Evolutionary conservation across 2,888 invertebrate genomes (phyloP).

Genomic region (Trissonchulus sp.): DNA sequence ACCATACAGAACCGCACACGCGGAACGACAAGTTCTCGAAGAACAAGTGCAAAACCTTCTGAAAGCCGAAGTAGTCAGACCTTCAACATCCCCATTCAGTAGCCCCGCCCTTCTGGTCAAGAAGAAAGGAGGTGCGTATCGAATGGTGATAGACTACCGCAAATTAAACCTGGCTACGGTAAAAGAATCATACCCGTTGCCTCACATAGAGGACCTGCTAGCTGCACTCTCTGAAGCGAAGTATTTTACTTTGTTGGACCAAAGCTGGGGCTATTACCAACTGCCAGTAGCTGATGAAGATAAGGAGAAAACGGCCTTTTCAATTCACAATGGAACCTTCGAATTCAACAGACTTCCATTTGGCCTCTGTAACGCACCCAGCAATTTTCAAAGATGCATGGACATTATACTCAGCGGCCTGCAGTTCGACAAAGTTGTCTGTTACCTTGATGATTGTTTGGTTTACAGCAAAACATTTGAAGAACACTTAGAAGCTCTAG

Average conservation of each 20-base stretch:
- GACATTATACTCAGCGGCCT: not conserved
- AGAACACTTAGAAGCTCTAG: not conserved
- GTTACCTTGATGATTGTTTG: not conserved
- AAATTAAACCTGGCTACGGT: not conserved
- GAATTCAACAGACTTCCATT: not conserved
- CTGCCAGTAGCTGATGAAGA: not conserved
- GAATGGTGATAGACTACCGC: not conserved
- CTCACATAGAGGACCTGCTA: not conserved
- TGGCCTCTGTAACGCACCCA: not conserved
- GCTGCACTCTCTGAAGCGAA: not conserved
- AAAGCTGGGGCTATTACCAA: not conserved
- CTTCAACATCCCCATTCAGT: not conserved
- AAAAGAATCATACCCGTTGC: not conserved
- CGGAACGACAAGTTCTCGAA: too few relatives aligned
- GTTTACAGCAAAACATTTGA: not conserved
- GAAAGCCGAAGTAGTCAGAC: not conserved
- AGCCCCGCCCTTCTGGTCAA: not conserved
- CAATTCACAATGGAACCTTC: not conserved
- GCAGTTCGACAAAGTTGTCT: not conserved
- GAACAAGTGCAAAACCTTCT: not conserved
- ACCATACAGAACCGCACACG: too few relatives aligned
- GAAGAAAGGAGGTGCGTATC: not conserved
- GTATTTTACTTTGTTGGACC: not conserved
- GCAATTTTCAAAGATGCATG: not conserved
- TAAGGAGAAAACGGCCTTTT: constrained; percentile 14